Base-by-base conservation (phyloP, 1,140 invertebrate species). In the Saccostrea glomerata region DNA sequence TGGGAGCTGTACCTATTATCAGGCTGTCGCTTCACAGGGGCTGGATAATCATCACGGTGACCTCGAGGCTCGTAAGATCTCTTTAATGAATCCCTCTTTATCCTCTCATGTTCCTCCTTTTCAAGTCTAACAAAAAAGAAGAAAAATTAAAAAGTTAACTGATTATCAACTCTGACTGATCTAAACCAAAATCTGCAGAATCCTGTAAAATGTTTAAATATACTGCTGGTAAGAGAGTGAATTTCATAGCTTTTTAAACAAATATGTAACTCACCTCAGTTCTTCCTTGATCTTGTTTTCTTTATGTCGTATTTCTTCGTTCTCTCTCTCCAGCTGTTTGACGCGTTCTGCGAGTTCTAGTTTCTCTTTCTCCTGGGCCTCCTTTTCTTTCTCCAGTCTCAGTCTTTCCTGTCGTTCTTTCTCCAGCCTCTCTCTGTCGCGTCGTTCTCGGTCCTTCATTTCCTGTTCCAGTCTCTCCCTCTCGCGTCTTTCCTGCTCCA, bases 271-370 rank as follows among this genome's bases (percentile, higher is more conserved):
- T 36, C 2, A 77, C 70, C 70, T 77, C 11, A 77, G 30, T 36
- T 77, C 70, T 77, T 77, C 70, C 30, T 77, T 77, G 25, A 77
- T 36, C 15, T 77, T 77, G 30, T 77, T 77, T 77, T 77, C 70
- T 77, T 77, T 77, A 15, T 36, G 23, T 13, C 70, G 70, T 77
- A 77, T 77, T 77, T 77, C 70, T 30, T 77, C 70, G 12, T 77
- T 77, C 9, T 77, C 70, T 12, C 70, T 77, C 25, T 77, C 70
- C 25, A 77, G 70, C 15, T 77, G 70, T 77, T 77, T 77, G 70
- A 77, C 70, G 5, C 70, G 70, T 25, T 77, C 70, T 36, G 70
- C 70, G 13, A 77, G 11, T 4, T 77, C 70, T 2, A 7, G 70
- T 30, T 77, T 77, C 9, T 77, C 70, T 77, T 77, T 77, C 25